A percentile compares a stretch with the other conserved stretches of the same genome.
Evolutionary conservation across 1,140 invertebrate species (phyloP).

Genomic region (Helicoverpa zea): DNA sequence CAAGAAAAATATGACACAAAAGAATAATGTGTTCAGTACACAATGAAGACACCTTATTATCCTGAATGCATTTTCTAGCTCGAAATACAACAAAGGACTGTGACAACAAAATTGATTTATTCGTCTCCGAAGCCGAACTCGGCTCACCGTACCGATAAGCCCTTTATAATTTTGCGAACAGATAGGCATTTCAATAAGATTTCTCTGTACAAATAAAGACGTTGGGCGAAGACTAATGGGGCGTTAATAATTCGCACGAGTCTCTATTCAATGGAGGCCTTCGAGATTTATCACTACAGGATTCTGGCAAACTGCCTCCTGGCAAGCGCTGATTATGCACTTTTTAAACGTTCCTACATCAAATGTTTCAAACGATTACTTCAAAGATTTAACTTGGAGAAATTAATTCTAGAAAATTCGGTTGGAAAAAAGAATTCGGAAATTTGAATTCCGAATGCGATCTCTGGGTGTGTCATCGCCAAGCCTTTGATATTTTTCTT

Average conservation of each 20-base stretch:
- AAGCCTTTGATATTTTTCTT: slow-evolving; percentile 4
- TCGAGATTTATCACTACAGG: slow-evolving; percentile 81
- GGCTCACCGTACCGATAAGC: slow-evolving; percentile 47
- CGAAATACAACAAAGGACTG: slow-evolving; percentile 47
- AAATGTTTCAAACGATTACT: slow-evolving; percentile 47
- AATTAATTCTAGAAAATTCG: neutral
- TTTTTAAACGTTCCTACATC: slow-evolving; percentile 62
- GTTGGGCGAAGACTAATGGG: slow-evolving; percentile 77
- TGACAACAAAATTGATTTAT: slow-evolving; percentile 53
- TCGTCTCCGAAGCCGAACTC: slow-evolving; percentile 12
- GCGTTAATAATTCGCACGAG: slow-evolving; percentile 81
- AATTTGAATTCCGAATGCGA: neutral
- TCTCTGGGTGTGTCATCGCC: slow-evolving; percentile 5
- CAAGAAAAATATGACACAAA: neutral
- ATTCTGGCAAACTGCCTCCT: slow-evolving; percentile 82
- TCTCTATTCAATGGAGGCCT: slow-evolving; percentile 78
- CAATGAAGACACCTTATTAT: slow-evolving; percentile 21
- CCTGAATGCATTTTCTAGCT: slow-evolving; percentile 31
- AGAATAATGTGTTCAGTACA: slow-evolving; percentile 15
- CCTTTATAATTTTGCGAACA: slow-evolving; percentile 54
- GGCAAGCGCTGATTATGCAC: slow-evolving; percentile 77
- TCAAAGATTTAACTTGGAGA: slow-evolving; percentile 34
- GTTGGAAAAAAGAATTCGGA: neutral
- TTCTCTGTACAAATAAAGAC: slow-evolving; percentile 76
- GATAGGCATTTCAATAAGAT: slow-evolving; percentile 66